phyloP scores from a whole-genome alignment of 2,888 invertebrate species.

The Muschampia plurimacula region DNA sequence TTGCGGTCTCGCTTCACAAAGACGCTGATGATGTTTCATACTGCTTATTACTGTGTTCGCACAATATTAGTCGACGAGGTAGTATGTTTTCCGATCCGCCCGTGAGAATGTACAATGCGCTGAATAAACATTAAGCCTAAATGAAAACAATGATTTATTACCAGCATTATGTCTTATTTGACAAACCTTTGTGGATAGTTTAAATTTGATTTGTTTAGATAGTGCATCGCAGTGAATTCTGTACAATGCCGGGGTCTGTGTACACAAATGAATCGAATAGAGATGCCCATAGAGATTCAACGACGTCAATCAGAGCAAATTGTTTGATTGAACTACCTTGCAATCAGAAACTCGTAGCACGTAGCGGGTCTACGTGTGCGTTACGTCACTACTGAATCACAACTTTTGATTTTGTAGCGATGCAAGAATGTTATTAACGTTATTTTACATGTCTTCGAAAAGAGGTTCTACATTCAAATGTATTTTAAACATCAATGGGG shows the following conservation, averaged over 20 bases:
- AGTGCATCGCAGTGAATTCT: slow-evolving; percentile 19
- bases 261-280: slow-evolving; percentile 56
- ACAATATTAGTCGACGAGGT: slow-evolving; percentile 68
- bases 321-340: slow-evolving; percentile 59
- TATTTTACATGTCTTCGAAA: neutral
- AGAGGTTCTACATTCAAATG: neutral
- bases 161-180: slow-evolving; percentile 40
- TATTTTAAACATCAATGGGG: no score
- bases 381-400: slow-evolving; percentile 21
- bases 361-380: slow-evolving; percentile 57
- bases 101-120: slow-evolving; percentile 51
- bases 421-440: neutral
- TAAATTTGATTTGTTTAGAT: slow-evolving; percentile 15
- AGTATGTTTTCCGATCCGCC: slow-evolving; percentile 54
- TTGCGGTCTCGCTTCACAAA: slow-evolving; percentile 77
- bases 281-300: slow-evolving; percentile 53
- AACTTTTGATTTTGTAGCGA: slow-evolving; percentile 17
- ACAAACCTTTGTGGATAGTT: neutral
- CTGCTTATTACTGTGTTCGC: slow-evolving; percentile 78
- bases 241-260: slow-evolving; percentile 37
- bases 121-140: slow-evolving; percentile 68
- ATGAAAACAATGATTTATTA: slow-evolving; percentile 73
- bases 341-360: slow-evolving; percentile 63
- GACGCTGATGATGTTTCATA: slow-evolving; percentile 76
- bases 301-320: slow-evolving; percentile 64